Evolutionary conservation across 2,113 vertebrate species (phyloP), one percentile per base, ranked within the genome.

Genomic region (Echinops telfairi): DNA sequence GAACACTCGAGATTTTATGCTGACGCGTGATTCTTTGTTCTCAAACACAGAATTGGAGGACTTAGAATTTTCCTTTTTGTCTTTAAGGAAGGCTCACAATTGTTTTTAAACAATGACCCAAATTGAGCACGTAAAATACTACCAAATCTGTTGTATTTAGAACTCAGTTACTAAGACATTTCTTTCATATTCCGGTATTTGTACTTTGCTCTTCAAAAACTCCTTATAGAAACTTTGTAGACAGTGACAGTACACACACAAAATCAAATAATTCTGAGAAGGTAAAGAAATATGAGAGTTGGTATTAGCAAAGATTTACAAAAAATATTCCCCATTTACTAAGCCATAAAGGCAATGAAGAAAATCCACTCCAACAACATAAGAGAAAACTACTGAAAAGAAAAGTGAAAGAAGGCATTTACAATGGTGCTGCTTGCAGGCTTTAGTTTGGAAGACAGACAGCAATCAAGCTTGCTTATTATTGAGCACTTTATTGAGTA

Each of bases 191-290:
- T 43, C 43, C 17, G 64, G 12, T 60, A 83, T 33, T 17, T 95
- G 58, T 87, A 93, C 71, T 86, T 62, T 96, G 20, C n/a, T 47
- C 79, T 92, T 89, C 47, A 43, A 64, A 93, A 92, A 81, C 58
- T 43, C 29, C 91, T 20, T 86, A 57, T 71, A 31, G 71, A 73
- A 94, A 85, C 15, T 71, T 85, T 79, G 80, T 25, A 68, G 11
- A 80, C 22, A 83, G 23, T 36, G 16, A n/a, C 91, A 82, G 25
- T 78, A 91, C 77, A 93, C 19, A 85, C 22, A 38, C 58, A 70
- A 92, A 92, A 83, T 81, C 77, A 96, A 86, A 38, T 43, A 79
- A 92, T 64, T 92, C 75, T 86, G n/a, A 90, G 27, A 92, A 78
- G 60, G 4, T 22, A 96, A 89, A 89, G 47, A 83, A 81, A 87